Conservation (phyloP, 35 echinoderm and acorn worm species). For the Apostichopus japonicus region DNA sequence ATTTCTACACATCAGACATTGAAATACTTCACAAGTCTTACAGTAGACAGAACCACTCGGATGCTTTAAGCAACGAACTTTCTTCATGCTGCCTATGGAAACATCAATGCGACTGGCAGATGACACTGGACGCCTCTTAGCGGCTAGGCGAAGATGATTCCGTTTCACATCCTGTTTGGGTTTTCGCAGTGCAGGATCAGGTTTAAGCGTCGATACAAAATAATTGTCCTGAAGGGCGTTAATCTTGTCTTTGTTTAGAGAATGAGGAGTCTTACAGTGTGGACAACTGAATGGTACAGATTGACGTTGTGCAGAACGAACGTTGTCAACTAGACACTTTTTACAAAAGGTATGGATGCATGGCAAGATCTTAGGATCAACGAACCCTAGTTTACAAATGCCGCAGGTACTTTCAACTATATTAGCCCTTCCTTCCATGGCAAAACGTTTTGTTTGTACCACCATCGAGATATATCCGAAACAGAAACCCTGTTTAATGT, state of each 20-base stretch:
- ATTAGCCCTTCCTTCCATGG: not conserved
- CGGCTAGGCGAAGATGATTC: not conserved
- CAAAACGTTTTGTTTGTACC: not conserved
- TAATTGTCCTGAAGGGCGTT: slow-evolving; percentile 40
- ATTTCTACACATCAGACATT: slow-evolving; percentile 36
- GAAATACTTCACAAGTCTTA: slow-evolving; percentile 41
- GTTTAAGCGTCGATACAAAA: slow-evolving; percentile 22
- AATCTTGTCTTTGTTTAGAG: slow-evolving; percentile 36
- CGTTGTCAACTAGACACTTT: slow-evolving; percentile 17
- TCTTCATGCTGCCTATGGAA: not conserved
- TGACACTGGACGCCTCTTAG: slow-evolving; percentile 4
- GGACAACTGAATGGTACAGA: slow-evolving; percentile 33
- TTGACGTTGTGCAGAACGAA: not conserved
- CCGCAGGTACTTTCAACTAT: not conserved
- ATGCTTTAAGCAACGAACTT: not conserved
- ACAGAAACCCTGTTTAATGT: not conserved
- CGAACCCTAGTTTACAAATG: slow-evolving; percentile 20
- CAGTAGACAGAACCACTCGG: slow-evolving; percentile 43
- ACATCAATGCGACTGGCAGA: not conserved
- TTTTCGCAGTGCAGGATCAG: not conserved
- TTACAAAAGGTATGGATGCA: slow-evolving; percentile 58
- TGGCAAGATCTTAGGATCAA: slow-evolving; percentile 50
- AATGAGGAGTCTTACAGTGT: slow-evolving; percentile 1
- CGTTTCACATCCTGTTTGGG: not conserved
- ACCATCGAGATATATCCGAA: not conserved